These are phyloP conservation scores for Scylla paramamosain DNA, from an alignment of 1,140 invertebrate genomes.

Conservation along the genomic window DNA sequence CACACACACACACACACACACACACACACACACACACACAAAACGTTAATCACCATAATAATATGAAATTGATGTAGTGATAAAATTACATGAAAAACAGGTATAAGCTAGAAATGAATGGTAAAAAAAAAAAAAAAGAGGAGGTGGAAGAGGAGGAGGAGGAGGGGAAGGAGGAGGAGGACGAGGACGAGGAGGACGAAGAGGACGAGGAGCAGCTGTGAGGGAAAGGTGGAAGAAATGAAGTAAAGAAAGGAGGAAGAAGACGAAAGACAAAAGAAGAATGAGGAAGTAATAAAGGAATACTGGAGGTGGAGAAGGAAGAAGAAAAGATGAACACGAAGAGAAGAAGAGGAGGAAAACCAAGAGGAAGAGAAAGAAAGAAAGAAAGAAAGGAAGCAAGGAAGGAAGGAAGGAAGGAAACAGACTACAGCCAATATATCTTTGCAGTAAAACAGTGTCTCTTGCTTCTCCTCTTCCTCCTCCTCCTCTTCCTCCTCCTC, in stretches of 20 bases:
- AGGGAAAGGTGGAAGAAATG: no score
- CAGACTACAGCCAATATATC: neutral
- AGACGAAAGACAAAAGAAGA: neutral
- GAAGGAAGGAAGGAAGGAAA: neutral
- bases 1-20: neutral
- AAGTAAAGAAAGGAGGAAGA: neutral
- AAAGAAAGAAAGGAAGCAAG: neutral
- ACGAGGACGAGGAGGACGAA: no score
- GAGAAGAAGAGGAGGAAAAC: neutral
- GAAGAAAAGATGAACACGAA: neutral
- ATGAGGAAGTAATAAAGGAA: neutral
- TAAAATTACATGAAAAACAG: neutral
- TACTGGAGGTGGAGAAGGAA: neutral
- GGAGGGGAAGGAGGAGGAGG: no score
- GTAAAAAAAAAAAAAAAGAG: neutral
- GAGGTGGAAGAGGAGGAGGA: no score
- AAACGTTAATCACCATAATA: neutral
- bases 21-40: conserved; percentile 17
- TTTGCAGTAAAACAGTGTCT: neutral
- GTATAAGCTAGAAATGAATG: neutral
- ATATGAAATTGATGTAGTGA: neutral
- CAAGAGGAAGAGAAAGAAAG: neutral
- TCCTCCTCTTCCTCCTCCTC: neutral
- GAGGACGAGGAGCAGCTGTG: no score
- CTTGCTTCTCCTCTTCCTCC: neutral